Base-by-base conservation (phyloP, 2,888 invertebrate species). In the Microdon myrmicae region DNA sequence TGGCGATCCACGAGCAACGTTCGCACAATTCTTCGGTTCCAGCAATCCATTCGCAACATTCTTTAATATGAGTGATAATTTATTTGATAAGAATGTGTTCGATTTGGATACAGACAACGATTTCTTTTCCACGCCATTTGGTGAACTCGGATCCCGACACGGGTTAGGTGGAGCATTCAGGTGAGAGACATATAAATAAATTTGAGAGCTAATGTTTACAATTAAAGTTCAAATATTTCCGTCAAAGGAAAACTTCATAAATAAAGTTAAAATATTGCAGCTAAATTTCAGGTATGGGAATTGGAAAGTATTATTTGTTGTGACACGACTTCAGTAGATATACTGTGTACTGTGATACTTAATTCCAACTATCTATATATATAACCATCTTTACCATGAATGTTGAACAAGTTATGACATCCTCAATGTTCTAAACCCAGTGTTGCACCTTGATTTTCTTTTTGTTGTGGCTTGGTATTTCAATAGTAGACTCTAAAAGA, bases 1-100 rank as follows among this genome's bases (percentile, higher is more conserved):
- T 76, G 95, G 95, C 6, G 97, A 99, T 82, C 96, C 98, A 7
- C 85, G 92, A 71, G 96, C 96, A 38, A 98, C 97, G 34, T 99
- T 99, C 81, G 92, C 94, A 8, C 96, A 96, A 82, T 98, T 98
- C 84, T 99, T 99, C 79, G 97, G 97, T 23, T 91, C 92, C 3
- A 90, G 93, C 53, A 93, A 94, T 79, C 98, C 98, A 10, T 99
- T 96, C 82, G 90, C 90, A 59, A 86, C 88, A 16, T 94, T 95
- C 83, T 96, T 94, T 77, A 90, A 90, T 69, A 84, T 89, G 75
- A 85, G 86, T 69, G 86, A 85, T 22, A 81, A 84, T 55, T 75
- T 83, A 54, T 81, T 84, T 48, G 84, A 85, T 47, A 87, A 87
- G 69, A 83, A 86, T 67, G 85, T 87, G 47, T 90, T 90, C 79